phyloP scores from a whole-genome alignment of 2,888 invertebrate species.

The Volucella inflata region DNA sequence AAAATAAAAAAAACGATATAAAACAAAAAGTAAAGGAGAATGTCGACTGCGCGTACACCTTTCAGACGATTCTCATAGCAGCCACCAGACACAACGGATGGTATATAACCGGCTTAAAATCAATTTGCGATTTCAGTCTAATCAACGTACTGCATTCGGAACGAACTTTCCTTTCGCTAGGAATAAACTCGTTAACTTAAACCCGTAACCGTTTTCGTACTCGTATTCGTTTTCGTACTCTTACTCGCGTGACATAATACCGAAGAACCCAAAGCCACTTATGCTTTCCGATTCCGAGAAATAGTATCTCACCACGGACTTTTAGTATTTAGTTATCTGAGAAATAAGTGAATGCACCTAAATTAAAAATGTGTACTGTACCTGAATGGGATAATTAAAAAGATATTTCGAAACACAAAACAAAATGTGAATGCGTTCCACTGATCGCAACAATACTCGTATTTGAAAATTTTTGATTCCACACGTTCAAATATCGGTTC shows the following conservation, averaged over 20 bases:
- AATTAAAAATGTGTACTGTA: slow-evolving; percentile 25
- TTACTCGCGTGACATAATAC: slow-evolving; percentile 13
- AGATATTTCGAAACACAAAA: slow-evolving; percentile 62
- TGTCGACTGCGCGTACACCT: slow-evolving; percentile 73
- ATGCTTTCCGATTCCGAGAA: slow-evolving; percentile 24
- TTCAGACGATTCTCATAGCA: slow-evolving; percentile 70
- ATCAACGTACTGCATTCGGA: slow-evolving; percentile 83
- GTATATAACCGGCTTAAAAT: slow-evolving; percentile 84
- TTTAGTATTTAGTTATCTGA: too few species aligned
- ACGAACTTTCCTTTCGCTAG: slow-evolving; percentile 61
- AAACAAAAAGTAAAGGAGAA: slow-evolving; percentile 64
- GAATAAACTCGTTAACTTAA: slow-evolving; percentile 9
- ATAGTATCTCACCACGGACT: not conserved
- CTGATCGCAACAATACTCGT: slow-evolving; percentile 53
- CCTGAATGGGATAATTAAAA: slow-evolving; percentile 36
- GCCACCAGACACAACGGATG: slow-evolving; percentile 80
- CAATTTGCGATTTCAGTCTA: slow-evolving; percentile 84
- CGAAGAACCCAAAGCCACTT: not conserved
- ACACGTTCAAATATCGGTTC: slow-evolving; percentile 53
- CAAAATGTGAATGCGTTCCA: slow-evolving; percentile 71
- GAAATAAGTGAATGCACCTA: slow-evolving; percentile 39
- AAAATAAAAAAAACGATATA: not conserved
- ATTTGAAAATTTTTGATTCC: slow-evolving; percentile 19
- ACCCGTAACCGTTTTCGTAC: too few species aligned
- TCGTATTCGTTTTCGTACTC: too few species aligned